Evolutionary conservation across 2,888 invertebrate species (phyloP), one percentile per base, ranked within the genome.

Genomic region (Drosophila austrosaltans): DNA sequence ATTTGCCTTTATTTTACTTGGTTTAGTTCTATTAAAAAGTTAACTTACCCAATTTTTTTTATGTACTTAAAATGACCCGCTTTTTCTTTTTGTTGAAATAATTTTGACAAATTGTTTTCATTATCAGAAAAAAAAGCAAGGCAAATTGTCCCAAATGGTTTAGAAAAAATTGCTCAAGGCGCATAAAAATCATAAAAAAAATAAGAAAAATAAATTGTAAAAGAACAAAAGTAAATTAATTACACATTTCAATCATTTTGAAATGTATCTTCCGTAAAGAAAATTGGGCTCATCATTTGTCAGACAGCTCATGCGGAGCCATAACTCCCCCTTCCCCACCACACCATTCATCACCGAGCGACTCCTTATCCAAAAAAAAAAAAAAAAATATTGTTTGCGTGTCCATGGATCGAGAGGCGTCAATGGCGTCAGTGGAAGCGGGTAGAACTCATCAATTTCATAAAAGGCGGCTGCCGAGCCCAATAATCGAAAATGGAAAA

Each of bases 181-280:
- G 32, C 39, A 28, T 36, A 42, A 36, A 54, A 44, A 56, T 36
- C 56, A 61, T 48, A 32, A 40, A 32, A 53, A 16, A 16, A 16
- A 16, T 0, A 16, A 16, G 16, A 16, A 16, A 16, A 16, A 16
- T 16, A 16, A 16, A 16, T 16, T 39, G 22, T 36, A 25, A 61
- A 7, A 53, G 58, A 39, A 68, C 44, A 64, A 60, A 69, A 66
- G 61, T 67, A 64, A 77, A 79, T 79, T 85, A 87, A 89, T 87
- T 79, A 76, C 53, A 66, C 67, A 70, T 63, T 79, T 84, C 87
- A 89, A 81, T 89, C 76, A 87, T 75, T 87, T 78, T 65, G 63
- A 78, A 72, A 66, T 65, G 54, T 65, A 67, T 71, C 69, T 75
- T 12, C 72, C 54, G 42, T 48, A 44, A 63, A 22, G 61, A 60